Evolutionary conservation across 2,113 vertebrate species (phyloP), one percentile per base, ranked within the genome.

Genomic region (Trinectes maculatus): DNA sequence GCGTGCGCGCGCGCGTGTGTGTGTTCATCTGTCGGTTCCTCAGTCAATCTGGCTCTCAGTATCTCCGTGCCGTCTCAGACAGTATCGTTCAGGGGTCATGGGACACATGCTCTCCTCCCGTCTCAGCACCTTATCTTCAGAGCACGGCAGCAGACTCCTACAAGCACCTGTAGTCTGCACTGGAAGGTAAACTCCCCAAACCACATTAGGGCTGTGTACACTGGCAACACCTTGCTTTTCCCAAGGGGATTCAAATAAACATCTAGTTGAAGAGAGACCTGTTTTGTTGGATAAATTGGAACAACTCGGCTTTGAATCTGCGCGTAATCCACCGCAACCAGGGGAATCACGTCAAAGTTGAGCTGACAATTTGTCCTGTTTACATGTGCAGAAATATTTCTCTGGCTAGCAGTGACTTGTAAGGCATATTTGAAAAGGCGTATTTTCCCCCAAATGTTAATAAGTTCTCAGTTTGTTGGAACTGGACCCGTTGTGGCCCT

Each of bases 261-360:
- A 88, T 83, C 48, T 68, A 39, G 83, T 89, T 80, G 79, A 90
- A 90, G 81, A 90, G 83, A 88, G 89, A 81, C 83, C 81, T 89
- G 81, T 90, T 86, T 86, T 89, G 82, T 89, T 85, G 89, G 78
- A 80, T 87, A 77, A 85, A 86, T 84, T 89, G 89, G 86, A 89
- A 87, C 77, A 87, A 79, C 80, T 76, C 77, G 67, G 83, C 83
- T 87, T 86, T 84, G 79, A 85, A 83, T 86, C 75, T 55, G 66
- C 83, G 86, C 54, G 5, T 80, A 86, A 87, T 89, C 87, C 82
- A 85, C 86, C 87, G 80, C 87, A 83, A 87, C 87, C 85, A 91
- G 86, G 74, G 79, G 80, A 89, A 86, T 85, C 84, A 74, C 73
- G 86, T 88, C 83, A 85, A 89, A 88, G 73, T 73, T 65, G 71